These are phyloP conservation scores for Hoplodrina ambigua DNA, from an alignment of 2,888 invertebrate species.

Conservation along the genomic window DNA sequence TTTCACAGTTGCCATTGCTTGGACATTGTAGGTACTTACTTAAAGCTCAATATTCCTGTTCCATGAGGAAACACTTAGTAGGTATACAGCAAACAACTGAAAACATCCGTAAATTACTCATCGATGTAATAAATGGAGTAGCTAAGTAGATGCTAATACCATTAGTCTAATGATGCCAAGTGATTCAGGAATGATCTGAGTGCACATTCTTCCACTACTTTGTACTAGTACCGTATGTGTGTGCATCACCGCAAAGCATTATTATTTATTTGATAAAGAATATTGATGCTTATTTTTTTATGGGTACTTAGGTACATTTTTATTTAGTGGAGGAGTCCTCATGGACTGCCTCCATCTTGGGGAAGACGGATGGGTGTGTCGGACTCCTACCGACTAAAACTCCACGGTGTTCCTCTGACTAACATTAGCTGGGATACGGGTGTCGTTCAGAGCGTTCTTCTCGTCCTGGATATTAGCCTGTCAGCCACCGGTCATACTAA, in stretches of 20 bases:
- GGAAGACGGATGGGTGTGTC: too few relatives aligned
- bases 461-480: too few relatives aligned
- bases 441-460: too few relatives aligned
- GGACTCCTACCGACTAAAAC: too few relatives aligned
- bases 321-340: too few relatives aligned
- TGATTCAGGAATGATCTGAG: conserved; percentile 30
- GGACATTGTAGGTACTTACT: background rate
- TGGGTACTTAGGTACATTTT: too few relatives aligned
- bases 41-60: background rate
- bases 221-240: conserved; percentile 24
- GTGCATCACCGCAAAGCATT: conserved; percentile 5
- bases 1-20: background rate
- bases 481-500: too few relatives aligned
- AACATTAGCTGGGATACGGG: too few relatives aligned
- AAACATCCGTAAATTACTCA: conserved; percentile 40
- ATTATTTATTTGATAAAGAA: background rate
- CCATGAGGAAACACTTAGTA: conserved; percentile 70
- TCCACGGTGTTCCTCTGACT: too few relatives aligned
- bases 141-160: conserved; percentile 2
- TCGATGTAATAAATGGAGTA: conserved; percentile 16
- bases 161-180: conserved; percentile 2
- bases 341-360: too few relatives aligned
- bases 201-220: conserved; percentile 35
- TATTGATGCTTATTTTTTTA: too few relatives aligned
- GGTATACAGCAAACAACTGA: too few relatives aligned